Percentiles rank a stretch among this genome's conserved stretches.
Conservation (phyloP, 2,113 vertebrate genomes). For the Dromas ardeola region DNA sequence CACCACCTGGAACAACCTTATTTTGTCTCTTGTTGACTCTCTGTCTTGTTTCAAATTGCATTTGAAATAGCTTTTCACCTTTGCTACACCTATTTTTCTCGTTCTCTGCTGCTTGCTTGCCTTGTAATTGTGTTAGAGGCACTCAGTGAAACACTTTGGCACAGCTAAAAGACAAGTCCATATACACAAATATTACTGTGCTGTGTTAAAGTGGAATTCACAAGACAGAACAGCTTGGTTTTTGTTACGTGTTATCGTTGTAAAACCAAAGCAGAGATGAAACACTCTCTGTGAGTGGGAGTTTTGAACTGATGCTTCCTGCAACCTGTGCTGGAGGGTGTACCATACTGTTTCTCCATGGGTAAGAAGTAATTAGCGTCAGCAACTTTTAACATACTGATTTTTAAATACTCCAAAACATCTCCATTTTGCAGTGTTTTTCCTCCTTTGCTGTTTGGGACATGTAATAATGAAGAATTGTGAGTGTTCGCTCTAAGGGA, state of each 20-base stretch:
- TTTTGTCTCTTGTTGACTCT: slow-evolving; percentile 28
- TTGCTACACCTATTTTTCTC: not conserved
- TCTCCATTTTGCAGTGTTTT: not conserved
- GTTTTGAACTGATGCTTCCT: not conserved
- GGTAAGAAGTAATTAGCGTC: not conserved
- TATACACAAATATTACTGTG: not conserved
- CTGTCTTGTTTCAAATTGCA: slow-evolving; percentile 33
- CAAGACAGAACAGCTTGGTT: not conserved
- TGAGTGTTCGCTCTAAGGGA: not conserved
- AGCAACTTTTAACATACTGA: not conserved
- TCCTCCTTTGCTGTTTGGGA: not conserved
- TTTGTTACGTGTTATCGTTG: not conserved
- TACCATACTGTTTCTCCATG: not conserved
- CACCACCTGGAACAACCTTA: slow-evolving; percentile 23
- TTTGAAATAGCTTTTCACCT: slow-evolving; percentile 45
- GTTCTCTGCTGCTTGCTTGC: not conserved
- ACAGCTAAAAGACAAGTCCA: not conserved
- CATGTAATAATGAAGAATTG: not conserved
- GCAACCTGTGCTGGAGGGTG: not conserved
- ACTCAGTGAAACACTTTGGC: not conserved
- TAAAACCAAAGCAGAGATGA: not conserved
- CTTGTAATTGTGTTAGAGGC: slow-evolving; percentile 2
- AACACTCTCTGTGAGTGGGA: not conserved
- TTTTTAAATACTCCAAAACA: not conserved
- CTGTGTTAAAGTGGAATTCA: not conserved